Percentiles rank a stretch among this genome's conserved stretches.
These are phyloP conservation scores for Hylomyscus alleni DNA, from an alignment of 2,797 vertebrate species.

Conservation along the genomic window DNA sequence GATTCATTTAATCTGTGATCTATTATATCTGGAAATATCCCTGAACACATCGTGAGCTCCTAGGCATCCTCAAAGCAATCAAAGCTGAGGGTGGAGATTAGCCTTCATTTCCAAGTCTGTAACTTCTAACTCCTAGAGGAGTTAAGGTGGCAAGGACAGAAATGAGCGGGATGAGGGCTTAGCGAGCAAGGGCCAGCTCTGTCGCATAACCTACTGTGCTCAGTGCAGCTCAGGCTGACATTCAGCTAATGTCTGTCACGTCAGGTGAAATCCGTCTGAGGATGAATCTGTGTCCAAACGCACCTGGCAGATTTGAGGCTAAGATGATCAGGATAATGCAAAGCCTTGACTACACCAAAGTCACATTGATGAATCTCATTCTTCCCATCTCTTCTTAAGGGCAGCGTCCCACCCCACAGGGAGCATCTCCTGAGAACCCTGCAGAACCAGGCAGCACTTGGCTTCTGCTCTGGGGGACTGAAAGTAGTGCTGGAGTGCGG, in stretches of 20 bases:
- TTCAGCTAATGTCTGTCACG: neutral
- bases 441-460: neutral
- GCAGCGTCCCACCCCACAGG: neutral
- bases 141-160: too few species aligned
- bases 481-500: neutral
- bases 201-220: neutral
- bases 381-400: neutral
- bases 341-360: neutral
- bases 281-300: neutral
- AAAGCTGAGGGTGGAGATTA: neutral
- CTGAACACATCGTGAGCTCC: neutral
- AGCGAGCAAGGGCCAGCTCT: neutral
- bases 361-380: neutral
- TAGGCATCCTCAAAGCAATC: neutral
- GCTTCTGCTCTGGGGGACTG: neutral
- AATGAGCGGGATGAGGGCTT: neutral
- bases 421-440: neutral
- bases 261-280: neutral
- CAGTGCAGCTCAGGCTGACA: neutral
- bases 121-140: neutral
- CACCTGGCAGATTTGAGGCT: neutral
- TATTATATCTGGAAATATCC: neutral
- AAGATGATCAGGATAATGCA: neutral
- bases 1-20: neutral
- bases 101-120: neutral